Evolutionary conservation across 2,797 vertebrate genomes (phyloP).

Genomic region (Pristis pectinata): DNA sequence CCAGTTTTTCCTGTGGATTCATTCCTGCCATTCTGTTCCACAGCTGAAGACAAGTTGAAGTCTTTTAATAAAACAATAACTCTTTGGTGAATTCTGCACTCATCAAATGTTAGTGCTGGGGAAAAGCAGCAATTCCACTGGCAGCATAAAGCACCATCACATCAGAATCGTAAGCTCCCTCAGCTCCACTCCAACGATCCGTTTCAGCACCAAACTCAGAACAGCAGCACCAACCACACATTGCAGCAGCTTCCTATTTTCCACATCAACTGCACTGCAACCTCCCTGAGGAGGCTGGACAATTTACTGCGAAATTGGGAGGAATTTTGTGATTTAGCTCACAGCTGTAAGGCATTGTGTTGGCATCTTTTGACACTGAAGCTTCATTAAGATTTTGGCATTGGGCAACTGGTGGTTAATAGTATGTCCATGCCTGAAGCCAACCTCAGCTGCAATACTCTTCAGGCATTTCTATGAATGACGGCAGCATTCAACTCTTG

Average conservation of each 20-base stretch:
- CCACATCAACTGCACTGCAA: not conserved
- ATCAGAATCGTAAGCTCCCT: not conserved
- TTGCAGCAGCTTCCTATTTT: not conserved
- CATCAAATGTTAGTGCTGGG: not conserved
- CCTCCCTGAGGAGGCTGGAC: not conserved
- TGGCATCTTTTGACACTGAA: slow-evolving; percentile 3
- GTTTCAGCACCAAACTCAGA: not conserved
- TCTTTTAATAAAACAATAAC: not conserved
- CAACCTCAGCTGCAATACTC: not conserved
- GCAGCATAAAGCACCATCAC: not conserved
- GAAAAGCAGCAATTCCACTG: not conserved
- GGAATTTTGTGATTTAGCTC: not conserved
- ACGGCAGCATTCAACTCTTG: not conserved
- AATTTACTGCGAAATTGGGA: not conserved
- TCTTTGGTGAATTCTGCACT: not conserved
- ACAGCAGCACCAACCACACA: not conserved
- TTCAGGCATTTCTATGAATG: not conserved
- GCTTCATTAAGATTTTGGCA: not conserved
- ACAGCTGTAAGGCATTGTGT: not conserved
- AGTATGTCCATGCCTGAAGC: not conserved
- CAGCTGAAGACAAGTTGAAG: not conserved
- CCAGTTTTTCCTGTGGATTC: not conserved
- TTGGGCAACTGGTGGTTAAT: not conserved
- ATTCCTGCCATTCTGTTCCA: not conserved
- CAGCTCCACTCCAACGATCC: not conserved